Evolutionary conservation across 2,888 invertebrate genomes (phyloP), one percentile per base, ranked within the genome.

Genomic region (Caenorhabditis macrosperma): DNA sequence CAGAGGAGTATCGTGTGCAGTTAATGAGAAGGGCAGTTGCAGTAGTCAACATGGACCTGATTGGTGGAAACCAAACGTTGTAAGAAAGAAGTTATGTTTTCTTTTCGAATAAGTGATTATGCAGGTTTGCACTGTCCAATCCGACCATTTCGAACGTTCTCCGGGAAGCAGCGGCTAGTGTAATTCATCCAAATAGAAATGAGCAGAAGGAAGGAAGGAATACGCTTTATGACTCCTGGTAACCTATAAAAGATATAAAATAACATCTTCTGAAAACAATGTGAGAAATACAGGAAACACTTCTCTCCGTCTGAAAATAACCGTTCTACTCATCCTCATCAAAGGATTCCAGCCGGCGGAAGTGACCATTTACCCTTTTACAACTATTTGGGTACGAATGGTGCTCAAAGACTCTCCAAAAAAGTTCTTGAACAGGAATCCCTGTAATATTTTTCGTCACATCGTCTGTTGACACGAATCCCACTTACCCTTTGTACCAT

Each of bases 331-430:
- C 57, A 66, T n/a, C 78, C 80, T n/a, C 64, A 64, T 35, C 59
- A 55, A 52, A 46, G 63, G 22, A 69, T 77, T 22, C 89, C 92
- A 1, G 92, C 91, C 0, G 90, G 91, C 15, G 92, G 92, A 12
- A 91, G 91, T 82, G 92, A 92, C 85, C 92, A 91, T 82, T 89
- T 90, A 12, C 87, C 91, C 2, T 92, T 92, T 80, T 86, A 91
- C 30, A 89, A 90, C 46, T 88, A 87, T 60, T 79, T 74, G 26
- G 81, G 92, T 12, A 86, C 6, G 17, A 38, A 2, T n/a, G 12
- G 17, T 22, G 3, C 5, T 60, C n/a, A n/a, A 41, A n/a, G 24
- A 20, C 33, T 92, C 10, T 41, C 30, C n/a, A 22, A 24, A 5
- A 9, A n/a, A n/a, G n/a, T n/a, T 17, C 15, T 17, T n/a, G 17